A percentile compares a stretch with the other conserved stretches of the same genome.
phyloP scores from a whole-genome alignment of 2,888 invertebrate genomes.

The Tipula helvola region DNA sequence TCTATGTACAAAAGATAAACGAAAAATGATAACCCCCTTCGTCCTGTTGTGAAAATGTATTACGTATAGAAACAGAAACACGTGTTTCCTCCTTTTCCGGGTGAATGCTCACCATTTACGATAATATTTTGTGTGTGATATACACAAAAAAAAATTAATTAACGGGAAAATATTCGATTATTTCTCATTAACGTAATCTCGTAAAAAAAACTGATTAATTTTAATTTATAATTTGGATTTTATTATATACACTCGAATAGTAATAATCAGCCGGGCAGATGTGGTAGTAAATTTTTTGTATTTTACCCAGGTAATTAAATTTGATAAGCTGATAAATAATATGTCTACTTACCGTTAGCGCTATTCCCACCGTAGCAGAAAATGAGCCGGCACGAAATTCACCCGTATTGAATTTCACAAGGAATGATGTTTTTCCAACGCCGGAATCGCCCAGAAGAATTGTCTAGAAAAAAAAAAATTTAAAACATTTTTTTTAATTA shows the following conservation, averaged over 20 bases:
- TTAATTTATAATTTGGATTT: neutral
- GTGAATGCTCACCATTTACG: neutral
- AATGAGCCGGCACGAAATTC: slow-evolving; percentile 84
- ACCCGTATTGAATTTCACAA: slow-evolving; percentile 88
- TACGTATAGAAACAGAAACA: neutral
- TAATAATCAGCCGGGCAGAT: neutral
- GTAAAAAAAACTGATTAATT: neutral
- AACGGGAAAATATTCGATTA: neutral
- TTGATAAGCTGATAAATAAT: neutral
- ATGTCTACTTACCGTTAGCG: slow-evolving; percentile 67
- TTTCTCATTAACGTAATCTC: neutral
- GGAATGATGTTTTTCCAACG: slow-evolving; percentile 82
- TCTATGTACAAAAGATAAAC: neutral
- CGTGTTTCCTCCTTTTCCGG: neutral
- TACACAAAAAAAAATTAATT: neutral
- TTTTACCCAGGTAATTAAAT: neutral
- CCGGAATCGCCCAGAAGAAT: slow-evolving; percentile 90
- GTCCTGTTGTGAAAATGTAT: neutral
- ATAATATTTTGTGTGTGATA: neutral
- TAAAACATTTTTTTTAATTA: slow-evolving; percentile 23
- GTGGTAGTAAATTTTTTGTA: neutral
- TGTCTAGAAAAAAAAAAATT: slow-evolving; percentile 46
- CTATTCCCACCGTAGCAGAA: slow-evolving; percentile 89
- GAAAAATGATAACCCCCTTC: neutral
- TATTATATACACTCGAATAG: neutral